A percentile compares a stretch with the other conserved stretches of the same genome.
These are phyloP conservation scores for Geophilus truncorum DNA, from an alignment of 2,888 invertebrate species.

Conservation along the genomic window DNA sequence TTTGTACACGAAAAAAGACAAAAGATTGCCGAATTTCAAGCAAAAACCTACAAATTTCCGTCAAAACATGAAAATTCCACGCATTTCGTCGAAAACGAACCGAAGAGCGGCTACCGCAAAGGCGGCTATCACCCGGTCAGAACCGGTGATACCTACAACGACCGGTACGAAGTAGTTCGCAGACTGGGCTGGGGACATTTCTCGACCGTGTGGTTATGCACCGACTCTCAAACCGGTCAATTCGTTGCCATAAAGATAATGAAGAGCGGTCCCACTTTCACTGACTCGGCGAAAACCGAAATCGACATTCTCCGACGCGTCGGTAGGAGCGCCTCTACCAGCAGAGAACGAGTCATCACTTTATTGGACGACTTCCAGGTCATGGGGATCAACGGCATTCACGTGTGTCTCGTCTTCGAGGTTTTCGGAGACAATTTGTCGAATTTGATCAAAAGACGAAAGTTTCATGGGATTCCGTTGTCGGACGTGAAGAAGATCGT, in stretches of 20 bases:
- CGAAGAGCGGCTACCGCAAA: no score
- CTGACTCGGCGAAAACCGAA: slow-evolving; percentile 75
- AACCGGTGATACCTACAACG: slow-evolving; percentile 91
- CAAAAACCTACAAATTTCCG: no score
- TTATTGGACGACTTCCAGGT: not conserved
- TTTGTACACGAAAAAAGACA: no score
- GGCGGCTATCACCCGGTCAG: slow-evolving; percentile 98
- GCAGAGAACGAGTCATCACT: not conserved
- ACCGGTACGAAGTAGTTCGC: slow-evolving; percentile 93
- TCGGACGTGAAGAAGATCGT: not conserved
- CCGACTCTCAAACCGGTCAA: slow-evolving; percentile 68
- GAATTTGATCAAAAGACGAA: not conserved
- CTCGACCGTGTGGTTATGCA: slow-evolving; percentile 98
- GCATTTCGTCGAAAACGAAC: no score
- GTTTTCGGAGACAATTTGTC: not conserved
- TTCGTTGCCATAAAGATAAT: slow-evolving; percentile 48
- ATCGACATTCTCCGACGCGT: not conserved
- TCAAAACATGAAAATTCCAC: no score
- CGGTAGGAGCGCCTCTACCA: not conserved
- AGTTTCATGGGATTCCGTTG: not conserved
- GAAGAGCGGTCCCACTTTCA: slow-evolving; percentile 97
- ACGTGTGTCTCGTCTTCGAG: not conserved
- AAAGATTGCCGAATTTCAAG: no score
- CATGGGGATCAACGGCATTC: not conserved
- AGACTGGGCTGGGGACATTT: slow-evolving; percentile 99